A percentile compares a stretch with the other conserved stretches of the same genome.
These are phyloP conservation scores for Lithophane leautieri DNA, from an alignment of 2,888 invertebrate genomes.

Conservation along the genomic window DNA sequence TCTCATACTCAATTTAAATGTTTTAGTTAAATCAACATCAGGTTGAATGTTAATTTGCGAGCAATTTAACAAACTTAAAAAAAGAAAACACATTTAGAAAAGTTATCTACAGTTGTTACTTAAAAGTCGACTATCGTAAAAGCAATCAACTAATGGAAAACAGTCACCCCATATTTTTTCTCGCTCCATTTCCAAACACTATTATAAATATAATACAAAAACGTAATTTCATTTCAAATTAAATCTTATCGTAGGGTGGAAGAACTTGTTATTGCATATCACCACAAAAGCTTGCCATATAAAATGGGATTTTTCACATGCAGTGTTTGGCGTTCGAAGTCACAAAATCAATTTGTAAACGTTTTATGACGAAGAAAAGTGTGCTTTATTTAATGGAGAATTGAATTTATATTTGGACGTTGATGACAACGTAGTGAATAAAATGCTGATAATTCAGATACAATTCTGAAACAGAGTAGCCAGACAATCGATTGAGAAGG, in stretches of 20 bases:
- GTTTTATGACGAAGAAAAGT: conserved; percentile 31
- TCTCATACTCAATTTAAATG: conserved; percentile 3
- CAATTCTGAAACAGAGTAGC: not conserved
- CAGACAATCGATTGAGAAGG: not conserved
- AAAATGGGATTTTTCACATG: conserved; percentile 47
- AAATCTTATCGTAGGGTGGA: conserved; percentile 47
- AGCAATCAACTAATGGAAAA: conserved; percentile 65
- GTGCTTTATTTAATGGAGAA: conserved; percentile 23
- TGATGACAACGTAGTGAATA: conserved; percentile 7
- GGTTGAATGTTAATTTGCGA: conserved; percentile 25
- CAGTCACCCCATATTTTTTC: conserved; percentile 57
- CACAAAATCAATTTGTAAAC: conserved; percentile 42
- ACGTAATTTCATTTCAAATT: conserved; percentile 43
- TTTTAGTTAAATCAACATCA: conserved; percentile 18
- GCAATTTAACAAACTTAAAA: conserved; percentile 16
- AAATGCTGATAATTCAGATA: conserved; percentile 17
- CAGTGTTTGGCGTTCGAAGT: conserved; percentile 37
- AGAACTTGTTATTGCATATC: conserved; percentile 44
- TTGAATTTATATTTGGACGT: conserved; percentile 34
- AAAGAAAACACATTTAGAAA: conserved; percentile 31
- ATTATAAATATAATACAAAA: conserved; percentile 36
- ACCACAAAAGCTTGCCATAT: conserved; percentile 11
- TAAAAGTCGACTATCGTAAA: conserved; percentile 59
- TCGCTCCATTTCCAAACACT: conserved; percentile 55
- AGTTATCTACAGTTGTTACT: conserved; percentile 49